Evolutionary conservation across 2,113 vertebrate species (phyloP).

Genomic region (Phrynosoma blainvillii): DNA sequence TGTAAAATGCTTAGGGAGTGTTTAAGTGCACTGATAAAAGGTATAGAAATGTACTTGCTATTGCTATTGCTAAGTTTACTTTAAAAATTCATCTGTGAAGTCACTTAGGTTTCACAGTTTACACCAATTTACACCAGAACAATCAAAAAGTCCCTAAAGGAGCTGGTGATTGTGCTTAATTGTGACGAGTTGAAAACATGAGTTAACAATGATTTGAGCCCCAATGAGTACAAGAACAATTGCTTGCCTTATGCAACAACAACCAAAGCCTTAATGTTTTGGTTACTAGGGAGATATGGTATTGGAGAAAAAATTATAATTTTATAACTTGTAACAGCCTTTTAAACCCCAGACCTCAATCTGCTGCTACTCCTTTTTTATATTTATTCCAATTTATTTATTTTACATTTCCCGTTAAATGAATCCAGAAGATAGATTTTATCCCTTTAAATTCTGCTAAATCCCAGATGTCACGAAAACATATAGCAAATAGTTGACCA

Average conservation of each 20-base stretch:
- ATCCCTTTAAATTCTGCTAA: slow-evolving; percentile 40
- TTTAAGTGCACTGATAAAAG: too few species aligned
- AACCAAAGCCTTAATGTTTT: slow-evolving; percentile 15
- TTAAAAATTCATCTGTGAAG: background rate
- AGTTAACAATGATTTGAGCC: background rate
- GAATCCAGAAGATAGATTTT: slow-evolving; percentile 27
- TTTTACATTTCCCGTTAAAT: slow-evolving; percentile 9
- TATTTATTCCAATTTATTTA: slow-evolving; percentile 28
- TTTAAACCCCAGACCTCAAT: slow-evolving; percentile 28
- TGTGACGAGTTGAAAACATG: background rate
- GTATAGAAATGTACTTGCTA: too few species aligned
- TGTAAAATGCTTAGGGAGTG: too few species aligned
- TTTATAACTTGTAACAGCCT: background rate
- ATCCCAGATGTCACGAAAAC: background rate
- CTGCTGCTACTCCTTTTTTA: slow-evolving; percentile 1
- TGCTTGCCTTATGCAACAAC: background rate
- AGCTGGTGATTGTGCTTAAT: background rate
- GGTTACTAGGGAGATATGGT: slow-evolving; percentile 7
- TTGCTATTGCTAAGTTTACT: background rate
- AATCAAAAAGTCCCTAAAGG: background rate
- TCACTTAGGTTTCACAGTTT: background rate
- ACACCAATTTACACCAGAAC: background rate
- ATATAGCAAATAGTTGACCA: slow-evolving; percentile 18
- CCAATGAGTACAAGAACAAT: background rate
- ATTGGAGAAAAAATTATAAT: background rate